phyloP scores from a whole-genome alignment of 2,113 vertebrate genomes.

The Oncorhynchus mykiss region DNA sequence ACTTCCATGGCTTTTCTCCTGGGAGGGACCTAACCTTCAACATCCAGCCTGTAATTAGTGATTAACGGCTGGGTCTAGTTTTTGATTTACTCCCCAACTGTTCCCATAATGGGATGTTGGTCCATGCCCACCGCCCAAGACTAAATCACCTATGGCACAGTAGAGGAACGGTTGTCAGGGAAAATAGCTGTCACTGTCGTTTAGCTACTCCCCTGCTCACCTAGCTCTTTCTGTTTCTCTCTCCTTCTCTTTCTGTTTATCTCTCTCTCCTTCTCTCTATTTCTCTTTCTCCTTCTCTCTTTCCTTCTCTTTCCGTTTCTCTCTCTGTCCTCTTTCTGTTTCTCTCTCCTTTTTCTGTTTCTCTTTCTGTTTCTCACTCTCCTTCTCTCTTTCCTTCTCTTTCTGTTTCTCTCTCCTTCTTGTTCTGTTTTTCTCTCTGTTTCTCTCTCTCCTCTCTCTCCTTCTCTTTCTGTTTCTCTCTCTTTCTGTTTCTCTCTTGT shows the following conservation, averaged over 20 bases:
- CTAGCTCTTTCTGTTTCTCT: neutral
- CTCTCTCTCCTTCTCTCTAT: neutral
- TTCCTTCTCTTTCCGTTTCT: too few species aligned
- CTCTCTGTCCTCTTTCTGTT: too few species aligned
- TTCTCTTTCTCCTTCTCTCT: neutral
- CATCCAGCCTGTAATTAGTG: conserved; percentile 58
- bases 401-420: too few species aligned
- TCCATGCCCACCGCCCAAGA: conserved; percentile 40
- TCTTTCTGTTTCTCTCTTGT: neutral
- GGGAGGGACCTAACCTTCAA: conserved; percentile 58
- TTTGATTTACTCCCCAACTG: conserved; percentile 62
- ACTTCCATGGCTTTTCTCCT: conserved; percentile 26
- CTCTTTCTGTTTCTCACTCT: neutral
- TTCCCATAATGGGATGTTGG: conserved; percentile 50
- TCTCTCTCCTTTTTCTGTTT: too few species aligned
- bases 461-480: neutral
- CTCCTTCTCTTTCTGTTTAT: neutral
- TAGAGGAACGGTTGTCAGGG: conserved; percentile 59
- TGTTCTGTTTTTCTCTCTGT: neutral
- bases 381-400: too few species aligned
- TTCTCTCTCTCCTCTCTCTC: neutral
- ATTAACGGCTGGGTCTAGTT: conserved; percentile 53
- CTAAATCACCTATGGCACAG: conserved; percentile 62
- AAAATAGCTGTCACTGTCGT: conserved; percentile 50
- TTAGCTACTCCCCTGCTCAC: conserved; percentile 26